Evolutionary conservation across 2,888 invertebrate species (phyloP).

Genomic region (Blastobasis lacticolella): DNA sequence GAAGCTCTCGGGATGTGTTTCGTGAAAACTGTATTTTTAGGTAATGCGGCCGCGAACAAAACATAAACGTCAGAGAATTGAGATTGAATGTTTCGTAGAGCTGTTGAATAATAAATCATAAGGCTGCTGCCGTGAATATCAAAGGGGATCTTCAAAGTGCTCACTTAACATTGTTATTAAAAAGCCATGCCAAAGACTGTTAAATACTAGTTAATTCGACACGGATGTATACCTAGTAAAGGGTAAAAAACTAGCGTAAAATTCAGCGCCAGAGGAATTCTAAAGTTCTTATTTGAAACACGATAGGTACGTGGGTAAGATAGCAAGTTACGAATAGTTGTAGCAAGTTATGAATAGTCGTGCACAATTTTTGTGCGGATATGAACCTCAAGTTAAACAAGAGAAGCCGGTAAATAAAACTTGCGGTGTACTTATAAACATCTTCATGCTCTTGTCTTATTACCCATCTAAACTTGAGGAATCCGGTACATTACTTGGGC

Average conservation of each 20-base stretch:
- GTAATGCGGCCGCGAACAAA: not conserved
- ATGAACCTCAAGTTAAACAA: too few relatives aligned
- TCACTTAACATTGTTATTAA: conserved; percentile 46
- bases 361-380: too few relatives aligned
- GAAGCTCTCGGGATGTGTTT: too few relatives aligned
- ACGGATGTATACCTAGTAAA: too few relatives aligned
- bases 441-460: conserved; percentile 3
- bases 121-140: conserved; percentile 42
- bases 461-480: conserved; percentile 6
- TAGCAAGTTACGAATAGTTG: too few relatives aligned
- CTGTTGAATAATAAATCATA: conserved; percentile 56
- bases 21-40: too few relatives aligned
- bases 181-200: conserved; percentile 30
- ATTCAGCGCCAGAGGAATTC: too few relatives aligned
- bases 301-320: too few relatives aligned
- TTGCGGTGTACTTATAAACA: not conserved
- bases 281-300: too few relatives aligned
- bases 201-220: conserved; percentile 28
- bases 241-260: too few relatives aligned
- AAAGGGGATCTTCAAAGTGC: conserved; percentile 54
- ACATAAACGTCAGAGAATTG: conserved; percentile 16
- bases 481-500: not conserved
- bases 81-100: conserved; percentile 34
- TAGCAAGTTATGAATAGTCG: too few relatives aligned
- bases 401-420: too few relatives aligned